Evolutionary conservation across 2,888 invertebrate genomes (phyloP).

Genomic region (Brachyptera risi): DNA sequence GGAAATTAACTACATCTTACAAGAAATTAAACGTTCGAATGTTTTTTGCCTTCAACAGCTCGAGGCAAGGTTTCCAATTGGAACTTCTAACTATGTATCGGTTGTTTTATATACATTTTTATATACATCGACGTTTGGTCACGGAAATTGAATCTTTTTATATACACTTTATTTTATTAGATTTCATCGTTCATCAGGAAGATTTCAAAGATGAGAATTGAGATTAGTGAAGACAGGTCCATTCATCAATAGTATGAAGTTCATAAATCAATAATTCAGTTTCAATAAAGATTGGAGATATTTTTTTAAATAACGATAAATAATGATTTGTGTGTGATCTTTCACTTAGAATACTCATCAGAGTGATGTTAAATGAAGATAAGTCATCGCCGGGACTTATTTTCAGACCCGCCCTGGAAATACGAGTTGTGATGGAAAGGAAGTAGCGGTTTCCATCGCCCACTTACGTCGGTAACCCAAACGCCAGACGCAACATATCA

Average conservation of each 20-base stretch:
- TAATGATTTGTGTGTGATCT: conserved; percentile 14
- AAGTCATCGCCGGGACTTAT: not conserved
- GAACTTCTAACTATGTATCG: not conserved
- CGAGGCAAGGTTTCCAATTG: not conserved
- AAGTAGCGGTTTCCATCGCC: no score
- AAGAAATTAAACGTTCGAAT: conserved; percentile 15
- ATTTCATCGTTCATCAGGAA: conserved; percentile 5
- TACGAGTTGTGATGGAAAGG: no score
- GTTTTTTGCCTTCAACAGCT: not conserved
- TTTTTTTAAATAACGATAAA: conserved; percentile 17
- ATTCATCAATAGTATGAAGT: not conserved
- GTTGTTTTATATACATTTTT: not conserved
- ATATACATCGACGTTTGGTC: not conserved
- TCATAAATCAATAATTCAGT: conserved; percentile 17
- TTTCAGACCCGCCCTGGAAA: not conserved
- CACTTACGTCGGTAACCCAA: no score
- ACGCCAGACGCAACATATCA: no score
- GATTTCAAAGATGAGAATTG: conserved; percentile 20
- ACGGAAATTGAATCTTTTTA: conserved; percentile 24
- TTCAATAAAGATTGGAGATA: conserved; percentile 10
- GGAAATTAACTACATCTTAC: conserved; percentile 15
- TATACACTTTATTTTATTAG: no score
- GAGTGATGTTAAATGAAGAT: conserved; percentile 2
- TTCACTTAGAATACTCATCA: conserved; percentile 8
- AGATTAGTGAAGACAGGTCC: conserved; percentile 22